Base-by-base conservation (phyloP, 2,888 invertebrate species). In the Himalopsyche japonica region DNA sequence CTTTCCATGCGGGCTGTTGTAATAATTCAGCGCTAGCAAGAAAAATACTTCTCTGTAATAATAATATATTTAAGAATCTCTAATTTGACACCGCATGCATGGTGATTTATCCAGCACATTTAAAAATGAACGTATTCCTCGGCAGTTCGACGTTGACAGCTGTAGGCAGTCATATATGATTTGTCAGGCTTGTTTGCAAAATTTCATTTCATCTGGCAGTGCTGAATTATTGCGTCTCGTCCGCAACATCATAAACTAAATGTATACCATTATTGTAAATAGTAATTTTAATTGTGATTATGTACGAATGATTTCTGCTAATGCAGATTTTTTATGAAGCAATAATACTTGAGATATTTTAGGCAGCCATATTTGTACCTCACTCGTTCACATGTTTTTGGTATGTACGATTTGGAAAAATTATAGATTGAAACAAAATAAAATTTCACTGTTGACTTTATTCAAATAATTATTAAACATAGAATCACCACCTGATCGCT, bases 231-330 rank as follows among this genome's bases (percentile, higher is more conserved):
- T 57, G 57, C n/a, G 30, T 70, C 70, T 8, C 12, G 70, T 15
- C 70, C 70, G 12, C 70, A 30, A 24, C 77, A 48, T 79, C 70
- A 79, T 27, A 81, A 79, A 49, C 78, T 84, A 81, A 79, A 81
- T 84, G 86, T 86, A 86, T 86, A 86, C 86, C 86, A 86, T 70
- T 70, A 81, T 85, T 86, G 86, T 86, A 86, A 83, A 86, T 86
- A 86, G 77, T 80, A 81, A 84, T 80, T 47, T 57, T 76, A 47
- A 48, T 47, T 81, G 32, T 70, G 70, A 81, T 76, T 48, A 81
- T 37, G 43, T 34, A 77, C 24, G 77, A 32, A 77, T 34, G 34
- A 77, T 77, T 77, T 77, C 77, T 77, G 77, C 77, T 20, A 37
- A 37, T 37, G 77, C 77, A 77, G 48, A 79, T 79, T 79, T 47